Conservation (phyloP, 2,113 vertebrate species). For the Chamaea fasciata region DNA sequence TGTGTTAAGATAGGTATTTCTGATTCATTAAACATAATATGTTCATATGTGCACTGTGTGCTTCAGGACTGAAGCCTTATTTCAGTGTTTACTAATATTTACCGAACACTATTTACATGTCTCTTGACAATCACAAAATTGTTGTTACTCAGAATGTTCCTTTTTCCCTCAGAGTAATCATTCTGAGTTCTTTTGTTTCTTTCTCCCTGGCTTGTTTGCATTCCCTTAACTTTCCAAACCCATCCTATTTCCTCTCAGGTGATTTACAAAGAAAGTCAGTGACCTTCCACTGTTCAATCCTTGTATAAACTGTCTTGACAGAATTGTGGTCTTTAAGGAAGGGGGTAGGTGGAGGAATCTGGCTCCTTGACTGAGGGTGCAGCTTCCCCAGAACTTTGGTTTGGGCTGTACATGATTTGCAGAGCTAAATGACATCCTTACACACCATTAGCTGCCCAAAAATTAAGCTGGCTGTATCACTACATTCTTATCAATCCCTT, state of each 20-base stretch:
- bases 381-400: not conserved
- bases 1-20: not conserved
- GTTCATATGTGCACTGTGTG: not conserved
- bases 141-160: not conserved
- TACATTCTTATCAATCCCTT: not conserved
- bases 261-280: not conserved
- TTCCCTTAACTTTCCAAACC: not conserved
- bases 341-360: not conserved
- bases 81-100: not conserved
- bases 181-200: not conserved
- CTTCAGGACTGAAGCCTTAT: not conserved
- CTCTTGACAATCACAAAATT: not conserved
- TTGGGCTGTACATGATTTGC: rapidly evolving
- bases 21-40: not conserved
- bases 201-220: not conserved
- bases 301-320: not conserved
- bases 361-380: not conserved
- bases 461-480: not conserved
- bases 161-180: not conserved
- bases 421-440: not conserved
- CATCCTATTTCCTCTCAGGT: not conserved
- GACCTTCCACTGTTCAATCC: not conserved
- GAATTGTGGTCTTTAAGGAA: not conserved
- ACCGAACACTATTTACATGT: not conserved
- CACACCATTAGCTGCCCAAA: not conserved